Evolutionary conservation across 2,797 vertebrate species (phyloP).

Genomic region (Sebastes vulpes): DNA sequence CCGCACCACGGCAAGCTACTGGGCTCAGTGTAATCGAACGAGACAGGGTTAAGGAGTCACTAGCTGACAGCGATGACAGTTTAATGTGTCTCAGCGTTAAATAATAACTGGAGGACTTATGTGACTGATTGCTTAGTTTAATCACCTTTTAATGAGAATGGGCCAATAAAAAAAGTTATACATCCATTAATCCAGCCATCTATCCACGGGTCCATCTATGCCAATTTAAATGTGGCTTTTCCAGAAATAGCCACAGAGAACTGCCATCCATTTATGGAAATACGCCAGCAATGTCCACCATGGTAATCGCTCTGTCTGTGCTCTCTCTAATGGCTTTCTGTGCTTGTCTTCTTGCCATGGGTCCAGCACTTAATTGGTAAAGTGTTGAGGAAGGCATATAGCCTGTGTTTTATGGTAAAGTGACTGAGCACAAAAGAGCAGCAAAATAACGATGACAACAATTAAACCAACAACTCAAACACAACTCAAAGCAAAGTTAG

Average conservation of each 20-base stretch:
- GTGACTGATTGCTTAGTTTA: conserved; percentile 55
- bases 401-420: not conserved
- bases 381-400: not conserved
- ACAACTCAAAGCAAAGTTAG: not conserved
- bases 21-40: conserved; percentile 45
- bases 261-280: conserved; percentile 36
- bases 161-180: conserved; percentile 36
- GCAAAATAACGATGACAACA: not conserved
- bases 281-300: conserved; percentile 15
- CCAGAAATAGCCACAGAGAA: conserved; percentile 54
- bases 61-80: conserved; percentile 60
- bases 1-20: conserved; percentile 6
- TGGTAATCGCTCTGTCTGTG: conserved; percentile 10
- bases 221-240: conserved; percentile 48
- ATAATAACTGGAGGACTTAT: conserved; percentile 48
- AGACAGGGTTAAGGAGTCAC: conserved; percentile 53
- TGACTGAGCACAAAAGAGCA: not conserved
- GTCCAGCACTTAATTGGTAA: conserved; percentile 20
- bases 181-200: conserved; percentile 28
- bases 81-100: conserved; percentile 57
- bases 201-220: conserved; percentile 29
- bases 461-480: not conserved
- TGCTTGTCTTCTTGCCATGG: conserved; percentile 16
- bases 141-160: conserved; percentile 74
- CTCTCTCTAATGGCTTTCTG: conserved; percentile 24